Evolutionary conservation across 1,140 invertebrate species (phyloP), one percentile per base, ranked within the genome.

Genomic region (Tachypleus tridentatus): DNA sequence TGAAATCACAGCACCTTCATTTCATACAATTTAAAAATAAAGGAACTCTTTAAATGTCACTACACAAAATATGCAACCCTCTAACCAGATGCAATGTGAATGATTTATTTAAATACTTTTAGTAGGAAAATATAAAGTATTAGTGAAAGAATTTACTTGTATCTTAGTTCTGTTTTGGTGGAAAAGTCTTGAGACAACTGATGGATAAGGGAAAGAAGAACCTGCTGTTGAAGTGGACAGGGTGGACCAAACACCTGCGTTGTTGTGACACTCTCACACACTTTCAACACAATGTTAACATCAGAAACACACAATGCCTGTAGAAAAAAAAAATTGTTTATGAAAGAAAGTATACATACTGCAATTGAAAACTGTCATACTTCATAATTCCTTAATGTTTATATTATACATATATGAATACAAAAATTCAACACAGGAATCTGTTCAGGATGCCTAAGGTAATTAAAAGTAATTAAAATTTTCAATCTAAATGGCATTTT

Each of bases 141-240:
- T 29, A 29, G 29, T 29, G 2, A 29, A 29, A 29, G 29, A 29
- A 70, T 74, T 73, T 79, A 94, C 91, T 85, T 89, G 69, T 90
- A 83, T 77, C 95, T 96, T 4, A 93, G 80, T 71, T 90, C 88
- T n/a, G 89, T 91, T 72, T 92, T 84, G 62, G 85, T 82, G 49
- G 80, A 81, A 75, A 97, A 83, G 76, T 96, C 91, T 3, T 88
- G 86, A 4, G 90, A 88, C 4, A 97, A 82, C 75, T 97, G 93
- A 76, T 95, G 91, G 68, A 97, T 89, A 3, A 97, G 81, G 1
- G 92, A 94, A 49, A 97, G 79, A 61, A 97, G 80, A 54, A 95
- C 90, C 70, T 88, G 87, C 73, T 93, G 91, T 62, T 86, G 85
- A 9, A 92, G 77, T 9, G 84, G 80, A 74, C 85, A 88, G 3